Percentiles rank a stretch among this genome's conserved stretches.
These are phyloP conservation scores for Hylaeus volcanicus DNA, from an alignment of 1,140 invertebrate genomes.

Conservation along the genomic window DNA sequence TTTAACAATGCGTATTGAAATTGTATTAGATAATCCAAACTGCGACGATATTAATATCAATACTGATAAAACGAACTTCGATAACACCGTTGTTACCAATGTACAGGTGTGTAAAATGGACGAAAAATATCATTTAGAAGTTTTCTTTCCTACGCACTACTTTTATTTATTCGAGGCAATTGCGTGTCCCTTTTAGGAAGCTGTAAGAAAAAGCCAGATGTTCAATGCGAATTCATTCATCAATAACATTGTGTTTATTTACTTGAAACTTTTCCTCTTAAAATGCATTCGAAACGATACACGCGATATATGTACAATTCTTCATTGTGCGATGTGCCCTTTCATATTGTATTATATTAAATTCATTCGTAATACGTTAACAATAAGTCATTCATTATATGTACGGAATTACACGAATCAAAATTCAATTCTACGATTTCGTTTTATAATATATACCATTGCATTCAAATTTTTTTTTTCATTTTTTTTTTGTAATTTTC, in stretches of 20 bases:
- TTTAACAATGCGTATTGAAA: neutral
- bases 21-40: neutral
- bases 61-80: neutral
- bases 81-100: constrained; percentile 22
- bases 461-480: neutral
- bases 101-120: constrained; percentile 27
- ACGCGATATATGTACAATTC: neutral
- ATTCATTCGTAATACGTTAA: neutral
- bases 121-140: neutral
- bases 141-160: neutral
- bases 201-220: neutral
- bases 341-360: neutral
- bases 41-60: constrained; percentile 1
- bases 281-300: neutral
- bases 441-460: neutral
- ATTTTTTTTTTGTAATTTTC: too few relatives aligned
- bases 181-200: neutral
- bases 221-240: constrained; percentile 5
- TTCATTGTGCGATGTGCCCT: neutral
- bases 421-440: too few relatives aligned
- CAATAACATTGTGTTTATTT: neutral
- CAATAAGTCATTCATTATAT: too few relatives aligned
- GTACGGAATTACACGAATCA: too few relatives aligned
- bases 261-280: neutral
- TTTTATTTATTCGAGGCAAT: neutral